Evolutionary conservation across 2,888 invertebrate species (phyloP), one percentile per base, ranked within the genome.

Genomic region (Acanthococcus lagerstroemiae): DNA sequence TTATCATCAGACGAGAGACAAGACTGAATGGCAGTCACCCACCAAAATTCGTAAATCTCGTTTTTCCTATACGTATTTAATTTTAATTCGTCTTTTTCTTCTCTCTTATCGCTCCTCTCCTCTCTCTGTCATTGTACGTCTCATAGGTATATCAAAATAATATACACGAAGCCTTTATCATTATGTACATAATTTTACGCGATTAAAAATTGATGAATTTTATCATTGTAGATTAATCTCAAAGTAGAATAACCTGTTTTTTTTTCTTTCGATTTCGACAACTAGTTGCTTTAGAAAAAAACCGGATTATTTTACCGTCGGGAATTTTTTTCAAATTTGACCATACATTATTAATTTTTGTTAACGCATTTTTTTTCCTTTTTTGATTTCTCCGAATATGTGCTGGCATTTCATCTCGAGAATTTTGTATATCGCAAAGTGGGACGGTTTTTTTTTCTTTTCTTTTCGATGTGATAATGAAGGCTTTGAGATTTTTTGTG

Each of bases 381-480:
- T 3, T 37, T n/a, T 37, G 37, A 37, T 37, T 37, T 37, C 37
- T 37, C 37, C 12, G 37, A 37, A 37, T 15, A 15, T 15, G 12
- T 37, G 37, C 37, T 37, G n/a, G 37, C n/a, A 37, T 37, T n/a
- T 37, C 37, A 37, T n/a, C 1, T 37, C 37, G 37, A 37, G n/a
- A n/a, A 37, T 37, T 37, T 37, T 17, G 12, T 2, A 56, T 37
- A 56, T 30, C 24, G 44, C 25, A 2, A n/a, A 30, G 52, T 48
- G 60, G 60, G 48, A 60, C 24, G 46, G 61, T 61, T 45, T 58
- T 48, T 46, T 60, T 27, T 61, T 52, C 22, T 61, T 52, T 48
- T 60, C 52, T 52, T 61, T 61, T 61, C 50, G 61, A 61, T 61
- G 61, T 61, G 61, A 61, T 61, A n/a, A 61, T 61, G 61, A 61